These are phyloP conservation scores for Lamprologus speciosus DNA, from an alignment of 2,113 vertebrate genomes.

Conservation along the genomic window DNA sequence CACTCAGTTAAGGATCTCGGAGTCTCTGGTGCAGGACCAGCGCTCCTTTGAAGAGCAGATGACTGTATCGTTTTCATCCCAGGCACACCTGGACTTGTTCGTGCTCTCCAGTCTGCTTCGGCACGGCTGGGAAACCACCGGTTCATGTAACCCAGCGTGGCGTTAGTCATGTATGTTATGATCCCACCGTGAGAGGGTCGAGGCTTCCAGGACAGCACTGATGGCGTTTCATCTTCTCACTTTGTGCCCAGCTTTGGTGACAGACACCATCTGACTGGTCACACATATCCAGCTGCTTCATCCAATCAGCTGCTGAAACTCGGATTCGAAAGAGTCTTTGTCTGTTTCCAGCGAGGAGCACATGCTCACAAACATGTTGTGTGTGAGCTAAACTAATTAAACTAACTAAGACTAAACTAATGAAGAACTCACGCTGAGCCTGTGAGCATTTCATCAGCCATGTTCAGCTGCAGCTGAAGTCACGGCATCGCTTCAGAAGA, in stretches of 20 bases:
- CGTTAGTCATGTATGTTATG: not conserved
- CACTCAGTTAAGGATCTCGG: not conserved
- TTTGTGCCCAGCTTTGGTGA: not conserved
- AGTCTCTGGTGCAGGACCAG: not conserved
- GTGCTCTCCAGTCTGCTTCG: fast-evolving
- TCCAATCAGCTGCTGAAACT: not conserved
- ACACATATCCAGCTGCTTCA: not conserved
- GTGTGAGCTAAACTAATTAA: not conserved
- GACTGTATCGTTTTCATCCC: not conserved
- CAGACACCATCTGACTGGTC: not conserved
- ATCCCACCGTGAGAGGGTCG: not conserved
- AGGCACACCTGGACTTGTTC: not conserved
- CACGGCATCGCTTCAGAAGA: not conserved
- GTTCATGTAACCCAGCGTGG: not conserved
- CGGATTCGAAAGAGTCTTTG: not conserved
- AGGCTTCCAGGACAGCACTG: not conserved
- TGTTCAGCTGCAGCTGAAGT: not conserved
- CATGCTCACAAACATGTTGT: not conserved
- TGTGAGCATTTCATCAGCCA: not conserved
- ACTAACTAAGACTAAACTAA: not conserved
- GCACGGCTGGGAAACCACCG: not conserved
- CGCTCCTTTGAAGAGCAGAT: not conserved
- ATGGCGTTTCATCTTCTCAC: not conserved
- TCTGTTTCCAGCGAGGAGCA: not conserved
- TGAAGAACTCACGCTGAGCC: not conserved